Percentiles rank a stretch among this genome's conserved stretches.
Evolutionary conservation across 2,113 vertebrate species (phyloP).

Genomic region (Haemorhous mexicanus): DNA sequence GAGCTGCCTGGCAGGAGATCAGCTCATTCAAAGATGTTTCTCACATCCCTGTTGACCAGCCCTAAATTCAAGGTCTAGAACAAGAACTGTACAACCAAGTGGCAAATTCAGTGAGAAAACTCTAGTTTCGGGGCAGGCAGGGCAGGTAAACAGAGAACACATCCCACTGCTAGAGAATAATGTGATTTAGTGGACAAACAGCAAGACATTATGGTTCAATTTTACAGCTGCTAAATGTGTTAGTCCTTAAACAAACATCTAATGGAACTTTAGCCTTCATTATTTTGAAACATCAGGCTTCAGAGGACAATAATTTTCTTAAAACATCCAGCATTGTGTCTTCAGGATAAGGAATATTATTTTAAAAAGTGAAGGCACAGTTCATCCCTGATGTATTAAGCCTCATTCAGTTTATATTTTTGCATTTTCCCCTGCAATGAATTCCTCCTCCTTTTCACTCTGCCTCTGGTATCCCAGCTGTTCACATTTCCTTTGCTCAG

Average conservation of each 20-base stretch:
- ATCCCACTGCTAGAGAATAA: not conserved
- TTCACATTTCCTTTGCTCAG: conserved; percentile 5
- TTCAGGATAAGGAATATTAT: not conserved
- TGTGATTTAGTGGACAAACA: conserved; percentile 34
- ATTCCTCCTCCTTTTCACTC: not conserved
- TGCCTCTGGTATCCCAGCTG: not conserved
- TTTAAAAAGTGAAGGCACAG: not conserved
- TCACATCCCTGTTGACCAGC: not conserved
- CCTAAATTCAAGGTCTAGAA: not conserved
- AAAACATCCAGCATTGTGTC: not conserved
- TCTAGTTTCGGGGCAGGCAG: not conserved
- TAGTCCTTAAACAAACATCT: conserved; percentile 37
- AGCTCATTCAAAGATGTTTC: not conserved
- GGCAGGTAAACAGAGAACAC: not conserved
- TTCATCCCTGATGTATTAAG: not conserved
- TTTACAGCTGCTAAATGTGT: conserved; percentile 18
- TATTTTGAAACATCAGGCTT: conserved; percentile 9
- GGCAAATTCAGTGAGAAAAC: not conserved
- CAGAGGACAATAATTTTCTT: not conserved
- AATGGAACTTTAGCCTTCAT: conserved; percentile 1
- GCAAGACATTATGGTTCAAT: not conserved
- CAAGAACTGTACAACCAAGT: not conserved
- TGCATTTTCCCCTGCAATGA: not conserved
- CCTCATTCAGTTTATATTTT: not conserved
- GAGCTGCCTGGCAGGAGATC: not conserved